Base-by-base conservation (phyloP, 2,113 vertebrate genomes). In the Podarcis cretensis region DNA sequence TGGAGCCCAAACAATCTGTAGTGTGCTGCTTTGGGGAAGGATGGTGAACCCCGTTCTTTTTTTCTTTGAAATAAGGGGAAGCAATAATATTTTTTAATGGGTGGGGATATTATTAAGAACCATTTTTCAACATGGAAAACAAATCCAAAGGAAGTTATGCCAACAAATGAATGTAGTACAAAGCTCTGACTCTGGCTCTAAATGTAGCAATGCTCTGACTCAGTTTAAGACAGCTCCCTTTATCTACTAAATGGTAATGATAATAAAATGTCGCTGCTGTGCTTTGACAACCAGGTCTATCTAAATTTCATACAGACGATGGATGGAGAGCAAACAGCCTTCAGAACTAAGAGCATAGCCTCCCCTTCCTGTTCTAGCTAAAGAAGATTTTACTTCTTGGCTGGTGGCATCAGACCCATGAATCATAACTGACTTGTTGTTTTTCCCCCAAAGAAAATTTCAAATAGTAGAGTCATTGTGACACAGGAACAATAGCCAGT, bases 401-500 rank as follows among this genome's bases (percentile, higher is more conserved):
- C 85, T 86, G 76, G 75, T 78, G 85, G 75, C 85, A 86, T 66
- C 75, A 79, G 76, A 76, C 37, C 40, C 63, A 79, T 86, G 85
- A 86, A 78, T 86, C 85, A 86, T 79, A 79, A 75, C 40, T 32
- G 27, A 79, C 78, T 69, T n/a, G 3, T 80, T 37, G 27, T 73
- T 16, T 27, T 7, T 3, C 14, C 48, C 10, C 48, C 48, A 10
- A 63, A 63, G 1, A 68, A 68, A 68, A 68, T 79, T 65, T 78
- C 76, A 59, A 86, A 69, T 79, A 69, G 75, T 86, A 68, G 75
- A 86, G 75, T 86, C 85, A 86, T 79, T 86, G 85, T 86, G 85
- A 79, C 76, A 86, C 40, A 86, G 75, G 85, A 86, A 86, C 85
- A 86, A 86, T 88, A 59, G 90, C 73, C 73, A 89, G 87, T 83